phyloP scores from a whole-genome alignment of 2,888 invertebrate genomes.

The Pseudococcus longispinus region DNA sequence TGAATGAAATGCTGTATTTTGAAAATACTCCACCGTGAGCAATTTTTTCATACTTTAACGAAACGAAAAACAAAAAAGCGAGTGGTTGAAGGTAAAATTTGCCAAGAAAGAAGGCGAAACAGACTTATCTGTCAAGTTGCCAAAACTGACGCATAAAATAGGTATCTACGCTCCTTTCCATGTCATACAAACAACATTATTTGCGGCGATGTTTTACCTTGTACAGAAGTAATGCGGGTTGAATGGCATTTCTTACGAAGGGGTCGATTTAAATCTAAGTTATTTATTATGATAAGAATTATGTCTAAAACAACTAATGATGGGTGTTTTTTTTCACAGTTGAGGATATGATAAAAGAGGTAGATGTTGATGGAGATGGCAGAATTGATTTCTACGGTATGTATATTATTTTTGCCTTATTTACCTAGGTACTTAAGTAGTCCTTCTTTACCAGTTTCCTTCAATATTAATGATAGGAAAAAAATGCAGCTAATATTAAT shows the following conservation, averaged over 20 bases:
- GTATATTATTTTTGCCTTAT: conserved; percentile 55
- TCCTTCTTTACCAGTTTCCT: neutral
- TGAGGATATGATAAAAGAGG: conserved; percentile 96
- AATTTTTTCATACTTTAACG: neutral
- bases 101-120: neutral
- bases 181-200: neutral
- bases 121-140: neutral
- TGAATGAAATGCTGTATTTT: neutral
- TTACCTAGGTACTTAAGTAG: neutral
- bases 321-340: conserved; percentile 68
- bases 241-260: neutral
- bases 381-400: conserved; percentile 90
- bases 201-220: neutral
- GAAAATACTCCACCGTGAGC: neutral
- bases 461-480: no score
- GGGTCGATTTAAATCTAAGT: neutral
- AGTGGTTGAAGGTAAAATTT: neutral
- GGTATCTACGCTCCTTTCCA: neutral
- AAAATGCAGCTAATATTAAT: no score
- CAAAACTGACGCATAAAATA: neutral
- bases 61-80: neutral
- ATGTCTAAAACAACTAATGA: neutral
- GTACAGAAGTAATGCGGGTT: neutral
- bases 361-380: conserved; percentile 93
- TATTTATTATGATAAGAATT: neutral